These are phyloP conservation scores for Canis aureus DNA, from an alignment of 2,113 vertebrate species.

Conservation along the genomic window DNA sequence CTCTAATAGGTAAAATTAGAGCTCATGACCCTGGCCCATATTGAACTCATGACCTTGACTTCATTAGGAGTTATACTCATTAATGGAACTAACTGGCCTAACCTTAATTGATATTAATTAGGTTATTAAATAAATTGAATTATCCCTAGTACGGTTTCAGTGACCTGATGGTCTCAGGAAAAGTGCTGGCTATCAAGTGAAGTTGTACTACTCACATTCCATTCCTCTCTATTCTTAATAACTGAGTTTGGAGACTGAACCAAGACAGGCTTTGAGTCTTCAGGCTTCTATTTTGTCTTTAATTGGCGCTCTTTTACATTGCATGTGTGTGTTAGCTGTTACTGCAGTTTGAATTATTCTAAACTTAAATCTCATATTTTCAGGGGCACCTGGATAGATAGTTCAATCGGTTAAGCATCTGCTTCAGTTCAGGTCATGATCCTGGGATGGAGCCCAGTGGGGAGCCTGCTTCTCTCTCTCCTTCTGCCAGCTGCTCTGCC, in stretches of 20 bases:
- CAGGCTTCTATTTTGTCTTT: background rate
- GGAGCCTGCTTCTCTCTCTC: too few species aligned
- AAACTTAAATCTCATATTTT: background rate
- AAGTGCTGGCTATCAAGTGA: background rate
- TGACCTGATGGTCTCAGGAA: background rate
- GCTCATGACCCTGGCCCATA: background rate
- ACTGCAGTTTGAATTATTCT: background rate
- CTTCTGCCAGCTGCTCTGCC: too few species aligned
- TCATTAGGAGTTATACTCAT: background rate
- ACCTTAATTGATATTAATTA: background rate
- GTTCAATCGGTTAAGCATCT: too few species aligned
- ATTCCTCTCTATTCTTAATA: background rate
- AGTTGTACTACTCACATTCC: background rate
- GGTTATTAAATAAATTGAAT: constrained; percentile 22
- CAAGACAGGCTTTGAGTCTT: background rate
- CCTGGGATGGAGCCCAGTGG: too few species aligned
- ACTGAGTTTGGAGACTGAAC: background rate
- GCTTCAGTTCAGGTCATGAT: too few species aligned
- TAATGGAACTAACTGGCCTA: background rate
- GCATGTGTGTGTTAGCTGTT: background rate
- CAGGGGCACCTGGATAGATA: too few species aligned
- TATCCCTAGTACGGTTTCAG: background rate
- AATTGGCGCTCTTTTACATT: background rate
- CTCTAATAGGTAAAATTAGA: background rate
- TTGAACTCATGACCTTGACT: background rate